Percentiles rank a stretch among this genome's conserved stretches.
Conservation (phyloP, 2,888 invertebrate genomes). For the Aphodius sticticus region DNA sequence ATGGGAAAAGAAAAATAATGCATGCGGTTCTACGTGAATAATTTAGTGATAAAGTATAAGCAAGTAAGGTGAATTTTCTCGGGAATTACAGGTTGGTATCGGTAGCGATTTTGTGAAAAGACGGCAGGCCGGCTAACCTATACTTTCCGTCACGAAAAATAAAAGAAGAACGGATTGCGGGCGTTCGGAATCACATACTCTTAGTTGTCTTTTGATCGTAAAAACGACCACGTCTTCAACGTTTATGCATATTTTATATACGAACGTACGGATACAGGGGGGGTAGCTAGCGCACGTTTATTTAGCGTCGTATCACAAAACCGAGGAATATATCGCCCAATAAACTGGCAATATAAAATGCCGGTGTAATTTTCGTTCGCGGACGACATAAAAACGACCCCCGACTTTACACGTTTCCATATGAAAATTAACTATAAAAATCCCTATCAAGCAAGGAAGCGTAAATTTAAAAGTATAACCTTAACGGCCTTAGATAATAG, state of each 20-base stretch:
- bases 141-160: neutral
- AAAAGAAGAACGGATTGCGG: neutral
- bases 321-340: slow-evolving; percentile 26
- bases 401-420: slow-evolving; percentile 30
- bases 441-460: slow-evolving; percentile 43
- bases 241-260: slow-evolving; percentile 26
- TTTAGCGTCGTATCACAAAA: slow-evolving; percentile 18
- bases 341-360: slow-evolving; percentile 30
- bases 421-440: slow-evolving; percentile 49
- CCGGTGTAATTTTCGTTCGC: slow-evolving; percentile 31
- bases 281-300: slow-evolving; percentile 5
- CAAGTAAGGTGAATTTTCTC: neutral
- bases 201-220: slow-evolving; percentile 14
- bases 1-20: neutral
- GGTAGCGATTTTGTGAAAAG: neutral
- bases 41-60: neutral
- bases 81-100: neutral
- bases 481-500: slow-evolving; percentile 44
- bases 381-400: slow-evolving; percentile 33
- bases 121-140: neutral
- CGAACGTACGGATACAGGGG: slow-evolving; percentile 11
- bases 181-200: neutral
- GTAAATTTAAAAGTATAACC: slow-evolving; percentile 41
- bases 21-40: neutral
- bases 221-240: slow-evolving; percentile 17